Conservation (phyloP, 1,140 invertebrate species). For the Drosophila arizonae region DNA sequence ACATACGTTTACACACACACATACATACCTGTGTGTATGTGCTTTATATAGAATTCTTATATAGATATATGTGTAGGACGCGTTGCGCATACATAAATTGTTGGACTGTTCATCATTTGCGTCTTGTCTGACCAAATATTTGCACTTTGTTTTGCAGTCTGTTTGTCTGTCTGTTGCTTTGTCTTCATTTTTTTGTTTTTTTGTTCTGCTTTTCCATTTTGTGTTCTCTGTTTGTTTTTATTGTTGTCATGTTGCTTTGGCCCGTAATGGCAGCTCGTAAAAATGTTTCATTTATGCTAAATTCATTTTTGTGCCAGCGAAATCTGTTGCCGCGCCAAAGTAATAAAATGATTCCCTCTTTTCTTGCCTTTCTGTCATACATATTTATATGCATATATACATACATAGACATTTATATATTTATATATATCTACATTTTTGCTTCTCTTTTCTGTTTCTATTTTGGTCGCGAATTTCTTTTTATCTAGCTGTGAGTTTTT, state of each 20-base stretch:
- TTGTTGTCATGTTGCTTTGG: slow-evolving; percentile 77
- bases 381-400: neutral
- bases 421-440: neutral
- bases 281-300: slow-evolving; percentile 82
- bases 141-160: slow-evolving; percentile 37
- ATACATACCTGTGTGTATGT: neutral
- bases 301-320: slow-evolving; percentile 77
- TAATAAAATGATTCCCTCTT: slow-evolving; percentile 75
- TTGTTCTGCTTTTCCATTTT: slow-evolving; percentile 29
- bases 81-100: slow-evolving; percentile 64
- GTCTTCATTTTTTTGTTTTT: slow-evolving; percentile 15
- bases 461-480: slow-evolving; percentile 34
- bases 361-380: slow-evolving; percentile 52
- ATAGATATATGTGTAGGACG: slow-evolving; percentile 35
- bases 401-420: slow-evolving; percentile 11
- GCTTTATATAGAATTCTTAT: slow-evolving; percentile 17
- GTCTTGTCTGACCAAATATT: slow-evolving; percentile 59
- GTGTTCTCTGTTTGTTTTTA: slow-evolving; percentile 56
- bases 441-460: slow-evolving; percentile 11
- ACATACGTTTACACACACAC: neutral
- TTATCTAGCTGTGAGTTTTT: slow-evolving; percentile 28
- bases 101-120: slow-evolving; percentile 57
- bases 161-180: slow-evolving; percentile 33
- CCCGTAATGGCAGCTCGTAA: slow-evolving; percentile 78
- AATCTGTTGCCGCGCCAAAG: slow-evolving; percentile 78